Percentiles rank a stretch among this genome's conserved stretches.
These are phyloP conservation scores for Hyperoplus immaculatus DNA, from an alignment of 2,797 vertebrate genomes.

Conservation along the genomic window DNA sequence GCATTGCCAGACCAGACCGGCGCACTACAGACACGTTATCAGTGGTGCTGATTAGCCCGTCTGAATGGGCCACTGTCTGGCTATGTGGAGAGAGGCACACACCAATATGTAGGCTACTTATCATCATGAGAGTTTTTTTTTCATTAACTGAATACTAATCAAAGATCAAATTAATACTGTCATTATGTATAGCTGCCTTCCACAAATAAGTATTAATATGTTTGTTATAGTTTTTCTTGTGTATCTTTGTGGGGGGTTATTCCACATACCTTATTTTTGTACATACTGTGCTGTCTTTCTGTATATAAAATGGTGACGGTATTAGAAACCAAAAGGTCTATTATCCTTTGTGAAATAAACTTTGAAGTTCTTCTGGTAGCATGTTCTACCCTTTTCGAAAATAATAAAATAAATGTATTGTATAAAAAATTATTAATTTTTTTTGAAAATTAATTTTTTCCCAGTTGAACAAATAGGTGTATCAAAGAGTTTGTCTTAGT, in stretches of 20 bases:
- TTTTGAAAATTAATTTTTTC: background rate
- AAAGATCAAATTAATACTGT: too few species aligned
- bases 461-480: background rate
- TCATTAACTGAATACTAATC: background rate
- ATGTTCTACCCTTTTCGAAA: background rate
- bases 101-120: conserved; percentile 4
- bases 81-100: conserved; percentile 9
- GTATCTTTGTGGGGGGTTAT: too few species aligned
- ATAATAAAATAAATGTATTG: background rate
- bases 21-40: conserved; percentile 49
- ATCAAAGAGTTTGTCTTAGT: background rate
- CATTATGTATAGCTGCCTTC: too few species aligned
- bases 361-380: too few species aligned
- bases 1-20: conserved; percentile 35
- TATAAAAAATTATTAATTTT: background rate
- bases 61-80: conserved; percentile 5
- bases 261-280: too few species aligned
- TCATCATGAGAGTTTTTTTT: too few species aligned
- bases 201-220: too few species aligned
- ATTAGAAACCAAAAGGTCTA: background rate
- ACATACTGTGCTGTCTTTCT: too few species aligned
- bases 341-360: background rate
- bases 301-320: background rate
- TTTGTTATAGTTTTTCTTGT: too few species aligned
- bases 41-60: conserved; percentile 36